Evolutionary conservation across 2,797 vertebrate species (phyloP).

Genomic region (Clamator glandarius): DNA sequence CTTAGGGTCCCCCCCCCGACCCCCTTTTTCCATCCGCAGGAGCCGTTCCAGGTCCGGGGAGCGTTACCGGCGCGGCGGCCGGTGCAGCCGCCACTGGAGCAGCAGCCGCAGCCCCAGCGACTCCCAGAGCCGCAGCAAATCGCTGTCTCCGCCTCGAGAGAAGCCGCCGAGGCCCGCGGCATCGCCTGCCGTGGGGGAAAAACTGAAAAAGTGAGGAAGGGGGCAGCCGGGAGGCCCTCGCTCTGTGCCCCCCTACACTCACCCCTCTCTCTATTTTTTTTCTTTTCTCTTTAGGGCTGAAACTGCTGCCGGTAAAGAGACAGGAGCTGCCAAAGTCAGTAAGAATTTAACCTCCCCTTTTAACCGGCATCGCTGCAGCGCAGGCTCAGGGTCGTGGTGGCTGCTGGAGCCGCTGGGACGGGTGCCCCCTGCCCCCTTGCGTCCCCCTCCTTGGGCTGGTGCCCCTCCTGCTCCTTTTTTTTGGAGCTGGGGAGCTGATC

Average conservation of each 20-base stretch:
- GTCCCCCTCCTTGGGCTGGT: neutral
- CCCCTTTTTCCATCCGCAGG: too few species aligned
- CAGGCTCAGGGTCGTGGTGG: neutral
- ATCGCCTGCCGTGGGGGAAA: constrained; percentile 85
- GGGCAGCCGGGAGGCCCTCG: too few species aligned
- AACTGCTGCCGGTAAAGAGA: constrained; percentile 95
- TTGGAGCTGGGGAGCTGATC: neutral
- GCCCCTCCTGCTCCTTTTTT: neutral
- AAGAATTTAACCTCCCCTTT: constrained; percentile 96
- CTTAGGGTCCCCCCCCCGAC: too few species aligned
- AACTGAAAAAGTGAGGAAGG: constrained; percentile 90
- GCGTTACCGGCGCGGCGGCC: constrained; percentile 62
- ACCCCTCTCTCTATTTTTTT: too few species aligned
- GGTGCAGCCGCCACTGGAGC: constrained; percentile 78
- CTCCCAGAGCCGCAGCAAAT: constrained; percentile 79
- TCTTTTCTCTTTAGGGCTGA: constrained; percentile 82
- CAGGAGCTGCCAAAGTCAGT: constrained; percentile 99
- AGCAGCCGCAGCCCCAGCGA: constrained; percentile 74
- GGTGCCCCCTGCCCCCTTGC: neutral
- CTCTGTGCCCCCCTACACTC: too few species aligned
- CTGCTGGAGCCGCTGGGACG: neutral
- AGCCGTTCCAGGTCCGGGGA: constrained; percentile 87
- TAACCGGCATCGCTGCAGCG: constrained; percentile 78
- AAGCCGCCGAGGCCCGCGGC: constrained; percentile 77
- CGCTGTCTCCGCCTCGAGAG: constrained; percentile 81